Base-by-base conservation (phyloP, 92 coral and sea anemone species). In the Palythoa grandiflora region DNA sequence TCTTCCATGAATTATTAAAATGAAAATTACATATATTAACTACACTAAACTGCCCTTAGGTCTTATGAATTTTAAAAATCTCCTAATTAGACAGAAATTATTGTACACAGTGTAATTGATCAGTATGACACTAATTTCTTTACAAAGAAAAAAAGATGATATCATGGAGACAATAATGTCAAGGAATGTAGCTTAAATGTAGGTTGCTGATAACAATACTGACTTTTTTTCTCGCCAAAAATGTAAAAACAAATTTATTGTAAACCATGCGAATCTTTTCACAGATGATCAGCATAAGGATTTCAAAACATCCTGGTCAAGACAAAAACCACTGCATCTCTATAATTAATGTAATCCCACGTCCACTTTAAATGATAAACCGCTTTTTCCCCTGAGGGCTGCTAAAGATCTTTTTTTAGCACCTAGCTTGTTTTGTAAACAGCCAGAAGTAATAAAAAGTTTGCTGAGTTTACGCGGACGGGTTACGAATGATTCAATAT, bases 381-480 rank as follows among this genome's bases (percentile, higher is more conserved):
- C 71, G 13, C 61, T 16, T 65, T 48, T 53, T 39, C 39, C 21
- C 71, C 16, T 9, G 73, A 53, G 51, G 80, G 61, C 15, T 4
- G n/a, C 75, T 66, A 81, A 10, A 66, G 13, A 21, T 47, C 75
- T 65, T 61, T 66, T 81, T 81, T 81, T 65, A 66, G 52, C 75
- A 54, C 60, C 37, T 15, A 36, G 13, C 1, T 14, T 19, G 38
- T n/a, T 70, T 70, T 20, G 20, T 20, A 66, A 48, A 44, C 44
- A 48, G 11, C 47, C 20, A 40, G 65, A 63, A 8, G 1, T n/a
- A 63, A 21, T 17, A n/a, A 9, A n/a, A 1, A 63, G 20, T 17
- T n/a, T 17, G 7, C 2, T 7, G 1, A 17, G 21, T 15, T 15
- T 55, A 55, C 11, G 70, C 70, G 6, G 1, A 36, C 21, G 19